Evolutionary conservation across 2,888 invertebrate species (phyloP), one percentile per base, ranked within the genome.

Genomic region (Troilus luridus): DNA sequence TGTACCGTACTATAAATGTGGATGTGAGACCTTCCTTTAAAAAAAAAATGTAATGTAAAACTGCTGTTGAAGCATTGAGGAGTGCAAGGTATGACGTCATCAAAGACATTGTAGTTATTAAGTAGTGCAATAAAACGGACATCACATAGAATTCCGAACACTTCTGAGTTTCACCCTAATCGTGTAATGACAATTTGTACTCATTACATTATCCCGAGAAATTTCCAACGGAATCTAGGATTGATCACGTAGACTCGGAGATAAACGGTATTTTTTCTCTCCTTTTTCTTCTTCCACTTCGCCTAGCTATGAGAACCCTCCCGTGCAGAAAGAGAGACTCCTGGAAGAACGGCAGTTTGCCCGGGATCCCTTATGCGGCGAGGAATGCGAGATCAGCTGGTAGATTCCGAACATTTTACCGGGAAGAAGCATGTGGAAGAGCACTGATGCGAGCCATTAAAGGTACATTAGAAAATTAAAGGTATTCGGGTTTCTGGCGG

Each of bases 391-490:
- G n/a, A 56, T 81, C 81, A 41, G 81, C 81, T 81, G 81, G 41
- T 41, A 81, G 81, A 81, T 81, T 81, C 81, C 81, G 21, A 56
- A 81, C 81, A 81, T 81, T 54, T 81, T 72, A 67, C 67, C 54
- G 54, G 27, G 89, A 60, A 88, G 62, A 59, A 54, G 27, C 60
- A 62, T 60, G 88, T 54, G 60, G 60, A 59, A 27, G 27, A 60
- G n/a, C 59, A 17, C 56, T 88, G 62, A 88, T 88, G 88, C 59
- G 88, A 41, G 88, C 59, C 88, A 88, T 88, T 62, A 88, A 88
- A 88, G 59, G 58, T 62, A 24, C 88, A 88, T 88, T 88, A 88
- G 88, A 88, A 60, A 88, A 88, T 88, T 88, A 72, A 89, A 89
- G 89, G 62, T 41, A 72, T 54, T 54, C 60, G 56, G 17, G 41